phyloP scores from a whole-genome alignment of 1,140 invertebrate genomes.

The Lepidostoma basale region DNA sequence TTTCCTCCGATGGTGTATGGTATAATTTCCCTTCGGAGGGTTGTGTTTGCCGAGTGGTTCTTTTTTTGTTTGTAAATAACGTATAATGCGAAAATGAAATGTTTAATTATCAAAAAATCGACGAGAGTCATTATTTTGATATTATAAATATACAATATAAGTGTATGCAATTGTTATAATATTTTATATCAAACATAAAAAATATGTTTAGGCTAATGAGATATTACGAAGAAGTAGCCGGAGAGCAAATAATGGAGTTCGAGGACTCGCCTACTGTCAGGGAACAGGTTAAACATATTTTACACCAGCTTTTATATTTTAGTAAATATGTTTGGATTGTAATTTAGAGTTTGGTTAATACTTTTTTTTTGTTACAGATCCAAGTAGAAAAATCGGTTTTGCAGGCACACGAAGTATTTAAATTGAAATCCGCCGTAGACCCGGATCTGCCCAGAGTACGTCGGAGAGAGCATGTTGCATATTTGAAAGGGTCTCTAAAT shows the following conservation, averaged over 20 bases:
- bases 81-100: constrained; percentile 21
- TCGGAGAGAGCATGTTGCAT: constrained; percentile 68
- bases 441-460: constrained; percentile 68
- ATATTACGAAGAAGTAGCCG: constrained; percentile 34
- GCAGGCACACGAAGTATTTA: constrained; percentile 68
- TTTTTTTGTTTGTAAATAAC: background rate
- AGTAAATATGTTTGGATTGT: background rate
- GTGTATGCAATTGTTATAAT: no score
- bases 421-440: constrained; percentile 61
- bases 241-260: constrained; percentile 11
- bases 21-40: no score
- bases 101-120: no score
- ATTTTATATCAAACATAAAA: no score
- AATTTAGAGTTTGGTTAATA: constrained; percentile 24
- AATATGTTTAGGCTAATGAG: constrained; percentile 12
- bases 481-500: constrained; percentile 73
- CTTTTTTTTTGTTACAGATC: constrained; percentile 59
- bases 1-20: no score
- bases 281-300: constrained; percentile 34
- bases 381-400: constrained; percentile 70
- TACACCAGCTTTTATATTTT: background rate
- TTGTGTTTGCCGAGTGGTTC: no score
- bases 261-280: constrained; percentile 33
- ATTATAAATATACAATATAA: no score
- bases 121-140: no score